Base-by-base conservation (phyloP, 2,888 invertebrate genomes). In the Gandaritis pyraliata region DNA sequence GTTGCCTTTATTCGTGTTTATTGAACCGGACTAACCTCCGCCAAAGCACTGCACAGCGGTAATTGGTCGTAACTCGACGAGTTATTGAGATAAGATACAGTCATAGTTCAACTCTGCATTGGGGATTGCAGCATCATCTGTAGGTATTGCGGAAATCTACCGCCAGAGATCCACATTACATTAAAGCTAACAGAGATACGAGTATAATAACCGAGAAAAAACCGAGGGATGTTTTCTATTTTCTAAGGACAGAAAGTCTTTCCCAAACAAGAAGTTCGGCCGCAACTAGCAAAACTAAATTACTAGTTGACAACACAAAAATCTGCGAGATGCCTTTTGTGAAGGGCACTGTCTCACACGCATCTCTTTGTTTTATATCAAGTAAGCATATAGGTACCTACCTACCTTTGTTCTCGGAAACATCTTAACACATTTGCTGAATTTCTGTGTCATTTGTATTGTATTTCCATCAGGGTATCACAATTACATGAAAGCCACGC, bases 11-110 rank as follows among this genome's bases (percentile, higher is more conserved):
- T 38, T 29, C 47, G 38, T 47, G 47, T 55, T 41, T 50, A 50
- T 57, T 39, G 49, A 57, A 36, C 33, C 33, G 16, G 15, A 29
- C 15, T 29, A 41, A 13, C 38, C 2, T 11, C 3, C 7, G 23
- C n/a, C n/a, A 33, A 4, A 10, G 6, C 45, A 29, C 15, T 39
- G 46, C 39, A 16, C 38, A 60, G 45, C 49, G 43, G 10, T 60
- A 54, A 54, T 46, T 50, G 60, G 54, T 50, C 60, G 60, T 60
- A 50, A 55, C 54, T 57, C 57, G 48, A 33, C 29, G 50, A 45
- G 60, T 60, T 60, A 55, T 55, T 30, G 54, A 49, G 60, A 45
- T 55, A 55, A 49, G 49, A 54, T 60, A 39, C 50, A 23, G 38
- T 39, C 50, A 29, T 46, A 51, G 38, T 39, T 46, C 38, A 53